Evolutionary conservation across 2,888 invertebrate genomes (phyloP), one percentile per base, ranked within the genome.

Genomic region (Eupithecia exiguata): DNA sequence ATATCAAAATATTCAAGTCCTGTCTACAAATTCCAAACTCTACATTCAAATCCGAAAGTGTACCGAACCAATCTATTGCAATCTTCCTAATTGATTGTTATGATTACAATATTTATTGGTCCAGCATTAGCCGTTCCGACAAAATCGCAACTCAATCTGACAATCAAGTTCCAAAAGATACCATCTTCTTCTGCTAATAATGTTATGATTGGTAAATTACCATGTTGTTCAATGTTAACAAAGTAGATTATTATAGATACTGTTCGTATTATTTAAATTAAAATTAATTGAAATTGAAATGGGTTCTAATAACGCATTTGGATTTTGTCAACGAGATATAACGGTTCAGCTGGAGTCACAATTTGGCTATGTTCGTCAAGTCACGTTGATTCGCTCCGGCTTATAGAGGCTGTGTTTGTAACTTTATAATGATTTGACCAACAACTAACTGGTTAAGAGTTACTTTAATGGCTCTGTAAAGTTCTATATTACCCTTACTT

Each of bases 11-110:
- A 10, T 36, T 38, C 9, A 30, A 38, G n/a, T 16, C 69, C 12
- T 68, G 63, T 74, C 69, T 74, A 61, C 35, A 14, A 6, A 43
- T 83, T 81, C 40, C 0, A 77, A 84, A 36, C 62, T 88, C 87
- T 87, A 82, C 68, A 74, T 74, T 72, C 77, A 71, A 76, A 86
- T 84, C 83, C 78, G 83, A 88, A 87, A 88, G 87, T 87, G 83
- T 85, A 86, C 84, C 85, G 83, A 81, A 80, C 78, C 85, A 84
- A 89, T 88, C 86, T 85, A 84, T 85, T 82, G 88, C 88, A 89
- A 89, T 89, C 86, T 86, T 78, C 83, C 84, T 90, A 90, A 91
- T 90, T 89, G 90, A 90, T 91, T 90, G 88, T 90, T 89, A 83
- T 89, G 88, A 90, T 89, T 89, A 88, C 80, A 83, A 86, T 86